Base-by-base conservation (phyloP, 2,888 invertebrate genomes). In the Neocrepidodera transversa region DNA sequence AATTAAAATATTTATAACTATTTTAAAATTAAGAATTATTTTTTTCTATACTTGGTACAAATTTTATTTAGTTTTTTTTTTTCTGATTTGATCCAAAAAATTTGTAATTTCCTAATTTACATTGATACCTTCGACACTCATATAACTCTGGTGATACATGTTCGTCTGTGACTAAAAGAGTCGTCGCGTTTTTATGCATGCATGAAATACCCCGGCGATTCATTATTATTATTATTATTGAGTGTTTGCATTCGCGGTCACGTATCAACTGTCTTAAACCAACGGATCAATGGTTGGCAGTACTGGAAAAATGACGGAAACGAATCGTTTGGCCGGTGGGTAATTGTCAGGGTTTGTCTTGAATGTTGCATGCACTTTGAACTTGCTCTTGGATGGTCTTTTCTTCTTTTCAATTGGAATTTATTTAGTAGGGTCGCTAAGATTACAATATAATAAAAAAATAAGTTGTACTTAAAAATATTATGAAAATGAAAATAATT, bases 151-250 rank as follows among this genome's bases (percentile, higher is more conserved):
- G 40, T 66, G 67, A 67, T 65, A 65, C 65, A 67, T 62, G 60
- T 62, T 60, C 62, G 64, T 59, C 45, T 73, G 73, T 76, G 76
- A 77, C 76, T 76, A 77, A 76, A 70, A 68, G 68, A 70, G 69
- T 71, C 71, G 75, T 76, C 74, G 74, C 71, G 74, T 74, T 74
- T 74, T 70, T 72, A 73, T 77, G 75, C 76, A 77, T 75, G 69
- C 69, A 66, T 62, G 74, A 75, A 74, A 72, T 68, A 68, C 69
- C 66, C 66, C 65, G 71, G 36, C 72, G 71, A 73, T 75, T 76
- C 76, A 76, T 76, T 76, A 76, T 76, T 74, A 75, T 77, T 77
- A 75, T 76, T 73, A 73, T 77, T 76, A 78, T 76, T 75, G 76
- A 76, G 73, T 73, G 73, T 73, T 72, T 73, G 72, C 73, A 78